Evolutionary conservation across 2,888 invertebrate species (phyloP).

Genomic region (Sinelater perroti): DNA sequence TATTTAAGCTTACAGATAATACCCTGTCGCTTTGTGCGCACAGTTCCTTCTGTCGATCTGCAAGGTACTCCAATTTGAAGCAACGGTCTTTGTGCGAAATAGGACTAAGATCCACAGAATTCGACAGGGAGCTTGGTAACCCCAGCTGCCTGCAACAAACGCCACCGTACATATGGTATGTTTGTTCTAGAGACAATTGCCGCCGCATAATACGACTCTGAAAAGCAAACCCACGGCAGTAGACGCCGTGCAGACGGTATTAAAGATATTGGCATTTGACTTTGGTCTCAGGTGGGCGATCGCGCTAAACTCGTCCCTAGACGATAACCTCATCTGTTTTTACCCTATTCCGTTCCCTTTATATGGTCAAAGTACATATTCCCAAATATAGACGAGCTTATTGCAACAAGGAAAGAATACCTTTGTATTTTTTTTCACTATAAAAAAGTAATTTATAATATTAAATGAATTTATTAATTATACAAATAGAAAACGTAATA

Average conservation of each 20-base stretch:
- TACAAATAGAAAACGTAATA: too few relatives aligned
- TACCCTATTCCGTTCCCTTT: slow-evolving; percentile 37
- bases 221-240: slow-evolving; percentile 23
- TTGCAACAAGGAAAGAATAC: too few relatives aligned
- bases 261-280: slow-evolving; percentile 52
- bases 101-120: slow-evolving; percentile 56
- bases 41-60: slow-evolving; percentile 77
- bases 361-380: slow-evolving; percentile 39
- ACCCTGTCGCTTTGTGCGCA: slow-evolving; percentile 77
- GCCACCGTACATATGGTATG: slow-evolving; percentile 12
- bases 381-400: too few relatives aligned
- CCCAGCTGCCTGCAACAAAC: slow-evolving; percentile 59
- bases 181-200: slow-evolving; percentile 20
- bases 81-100: slow-evolving; percentile 72
- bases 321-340: slow-evolving; percentile 52
- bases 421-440: too few relatives aligned
- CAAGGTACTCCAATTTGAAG: slow-evolving; percentile 73
- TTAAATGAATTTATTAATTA: too few relatives aligned
- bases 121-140: slow-evolving; percentile 54
- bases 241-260: slow-evolving; percentile 38
- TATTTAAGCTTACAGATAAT: slow-evolving; percentile 66
- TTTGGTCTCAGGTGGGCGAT: slow-evolving; percentile 56
- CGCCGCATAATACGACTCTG: slow-evolving; percentile 14
- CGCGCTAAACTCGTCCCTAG: slow-evolving; percentile 53
- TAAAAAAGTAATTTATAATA: too few relatives aligned